phyloP scores from a whole-genome alignment of 2,888 invertebrate species.

The Nomada hirtipes region DNA sequence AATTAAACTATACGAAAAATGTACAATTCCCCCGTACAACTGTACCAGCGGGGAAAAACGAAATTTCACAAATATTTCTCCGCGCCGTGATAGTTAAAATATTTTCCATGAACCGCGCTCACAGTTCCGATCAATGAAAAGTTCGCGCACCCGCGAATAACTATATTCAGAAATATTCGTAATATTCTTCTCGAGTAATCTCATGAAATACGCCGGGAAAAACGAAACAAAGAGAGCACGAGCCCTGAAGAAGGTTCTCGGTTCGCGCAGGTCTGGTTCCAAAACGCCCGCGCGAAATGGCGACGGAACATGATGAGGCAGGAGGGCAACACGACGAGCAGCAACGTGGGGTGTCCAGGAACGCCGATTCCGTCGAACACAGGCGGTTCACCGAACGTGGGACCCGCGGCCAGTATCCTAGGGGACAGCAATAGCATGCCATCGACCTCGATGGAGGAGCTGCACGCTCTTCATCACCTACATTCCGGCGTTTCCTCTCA shows the following conservation, averaged over 20 bases:
- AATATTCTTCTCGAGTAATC: too few relatives aligned
- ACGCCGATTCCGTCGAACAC: constrained; percentile 82
- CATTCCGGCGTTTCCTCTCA: constrained; percentile 84
- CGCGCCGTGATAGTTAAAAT: background rate
- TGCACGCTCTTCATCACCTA: constrained; percentile 85
- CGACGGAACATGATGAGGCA: constrained; percentile 96
- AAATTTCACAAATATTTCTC: too few relatives aligned
- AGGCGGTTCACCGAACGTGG: constrained; percentile 81
- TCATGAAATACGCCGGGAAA: background rate
- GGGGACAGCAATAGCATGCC: constrained; percentile 85
- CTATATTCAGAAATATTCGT: too few relatives aligned
- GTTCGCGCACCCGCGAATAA: too few relatives aligned
- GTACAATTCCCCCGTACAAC: too few relatives aligned
- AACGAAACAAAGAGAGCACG: background rate
- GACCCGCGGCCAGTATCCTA: constrained; percentile 83
- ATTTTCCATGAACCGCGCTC: background rate
- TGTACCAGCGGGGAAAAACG: too few relatives aligned
- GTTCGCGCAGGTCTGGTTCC: constrained; percentile 96
- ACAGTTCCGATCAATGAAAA: background rate
- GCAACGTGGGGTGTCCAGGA: constrained; percentile 79
- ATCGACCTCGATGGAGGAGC: constrained; percentile 85
- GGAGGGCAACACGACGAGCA: constrained; percentile 85
- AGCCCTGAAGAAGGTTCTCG: constrained; percentile 42
- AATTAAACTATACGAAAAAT: too few relatives aligned
- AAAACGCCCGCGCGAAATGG: constrained; percentile 99